Base-by-base conservation (phyloP, 53 echinoderm and acorn worm genomes). In the Echinometra lucunter region DNA sequence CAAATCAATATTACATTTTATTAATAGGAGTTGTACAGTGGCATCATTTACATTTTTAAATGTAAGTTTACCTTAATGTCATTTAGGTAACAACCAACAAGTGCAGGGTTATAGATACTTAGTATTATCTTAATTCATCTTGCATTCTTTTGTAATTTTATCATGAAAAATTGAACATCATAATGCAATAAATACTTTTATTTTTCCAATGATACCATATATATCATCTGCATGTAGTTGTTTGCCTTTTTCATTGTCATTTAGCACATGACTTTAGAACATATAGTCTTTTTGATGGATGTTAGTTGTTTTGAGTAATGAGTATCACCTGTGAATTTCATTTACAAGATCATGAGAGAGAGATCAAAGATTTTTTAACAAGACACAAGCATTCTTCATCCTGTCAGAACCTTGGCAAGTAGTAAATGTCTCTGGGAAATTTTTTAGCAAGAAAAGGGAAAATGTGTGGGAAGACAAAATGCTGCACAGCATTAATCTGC, bases 391-490 rank as follows among this genome's bases (percentile, higher is more conserved):
- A 21, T 78, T 78, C 78, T 40, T 15, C 78, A 78, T 35, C 78
- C 42, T 40, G 19, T 78, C 40, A 38, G 6, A 78, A 78, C 42
- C 49, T 49, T 85, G 85, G 85, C 85, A 85, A 85, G 12, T 49
- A n/a, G 9, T 85, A 12, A 27, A 78, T n/a, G 34, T 85, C 85
- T 28, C 16, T 85, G 3, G 49, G 85, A 81, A 81, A 49, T 30
- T 11, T 85, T 40, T 47, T 49, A 85, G 85, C 27, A 85, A 49
- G 85, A 85, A 49, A 82, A 45, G 23, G 82, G 82, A 47, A 82
- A 78, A 37, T 4, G 37, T 6, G 78, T 15, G 40, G 37, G 37
- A 10, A 78, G 78, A 78, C 16, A 21, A 16, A 37, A 78, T 78
- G 40, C 78, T 40, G 8, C 53, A 69, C 12, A 32, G 69, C 6